Base-by-base conservation (phyloP, 2,113 vertebrate species). In the Eptatretus burgeri region DNA sequence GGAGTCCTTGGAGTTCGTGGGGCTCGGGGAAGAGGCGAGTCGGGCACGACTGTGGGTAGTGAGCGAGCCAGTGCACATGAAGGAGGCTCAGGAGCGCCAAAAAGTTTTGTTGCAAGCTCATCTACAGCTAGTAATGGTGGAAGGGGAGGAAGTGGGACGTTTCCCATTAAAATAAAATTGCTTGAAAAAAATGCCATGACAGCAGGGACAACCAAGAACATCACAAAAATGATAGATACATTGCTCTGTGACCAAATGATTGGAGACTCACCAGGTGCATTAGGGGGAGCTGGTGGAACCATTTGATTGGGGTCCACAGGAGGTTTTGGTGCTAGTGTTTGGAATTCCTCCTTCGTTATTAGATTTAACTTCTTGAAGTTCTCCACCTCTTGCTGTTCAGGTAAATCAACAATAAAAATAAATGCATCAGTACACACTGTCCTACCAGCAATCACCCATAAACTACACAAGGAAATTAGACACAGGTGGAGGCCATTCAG, bases 291-390 rank as follows among this genome's bases (percentile, higher is more conserved):
- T 5, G 91, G 91, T 13, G 91, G 87, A 10, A 98, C 91, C 70
- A 94, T 89, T 72, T 98, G 91, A 69, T 95, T 89, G 66, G 87
- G 89, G 75, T 98, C 91, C 56, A 98, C 79, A 0, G 89, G 91
- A 1, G 91, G 87, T 64, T 95, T 89, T 1, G 91, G 91, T n/a
- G 89, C 93, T 75, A 98, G 71, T 41, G 84, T 89, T 70, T 93
- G 82, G 13, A 98, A 98, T 75, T 95, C 72, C 69, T 98, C 91
- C 13, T 87, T 76, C 71, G 78, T 95, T 75, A 98, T 98, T 80
- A 98, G 82, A 64, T 95, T 93, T 67, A 98, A 85, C 69, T 98
- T 98, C 77, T 94, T 94, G 75, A 98, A 98, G 78, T 98, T 98
- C 79, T 98, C 91, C 51, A 98, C 89, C 71, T 98, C 91, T 85